These are phyloP conservation scores for Napeogenes inachia DNA, from an alignment of 2,888 invertebrate species.

Conservation along the genomic window DNA sequence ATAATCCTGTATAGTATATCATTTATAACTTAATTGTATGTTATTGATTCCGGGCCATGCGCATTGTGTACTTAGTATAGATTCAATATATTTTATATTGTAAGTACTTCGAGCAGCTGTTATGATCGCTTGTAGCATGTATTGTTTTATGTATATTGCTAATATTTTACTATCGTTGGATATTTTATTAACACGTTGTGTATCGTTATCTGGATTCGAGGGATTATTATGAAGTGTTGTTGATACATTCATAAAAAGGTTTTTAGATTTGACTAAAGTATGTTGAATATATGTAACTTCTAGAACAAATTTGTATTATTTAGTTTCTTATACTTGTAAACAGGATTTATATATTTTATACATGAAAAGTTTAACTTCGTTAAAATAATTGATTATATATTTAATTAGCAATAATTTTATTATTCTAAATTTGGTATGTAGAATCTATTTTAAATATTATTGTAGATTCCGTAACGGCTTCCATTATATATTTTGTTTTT, in stretches of 20 bases:
- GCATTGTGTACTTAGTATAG: conserved; percentile 15
- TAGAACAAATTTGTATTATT: too few species aligned
- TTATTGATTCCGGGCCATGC: too few species aligned
- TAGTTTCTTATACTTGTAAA: too few species aligned
- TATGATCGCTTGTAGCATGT: conserved; percentile 2
- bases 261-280: too few species aligned
- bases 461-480: neutral
- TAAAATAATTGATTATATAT: neutral
- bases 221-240: neutral
- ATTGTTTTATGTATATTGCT: neutral
- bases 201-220: neutral
- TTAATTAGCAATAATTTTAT: neutral
- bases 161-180: neutral
- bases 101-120: neutral
- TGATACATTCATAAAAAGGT: neutral
- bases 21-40: too few species aligned
- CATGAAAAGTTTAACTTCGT: too few species aligned
- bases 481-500: neutral
- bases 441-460: neutral
- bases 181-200: neutral
- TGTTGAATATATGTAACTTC: too few species aligned
- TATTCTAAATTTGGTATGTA: neutral
- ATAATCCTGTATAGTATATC: conserved; percentile 18
- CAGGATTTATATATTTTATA: too few species aligned
- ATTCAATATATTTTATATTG: conserved; percentile 3